Conservation (phyloP, 2,888 invertebrate genomes). For the Brassicogethes aeneus region DNA sequence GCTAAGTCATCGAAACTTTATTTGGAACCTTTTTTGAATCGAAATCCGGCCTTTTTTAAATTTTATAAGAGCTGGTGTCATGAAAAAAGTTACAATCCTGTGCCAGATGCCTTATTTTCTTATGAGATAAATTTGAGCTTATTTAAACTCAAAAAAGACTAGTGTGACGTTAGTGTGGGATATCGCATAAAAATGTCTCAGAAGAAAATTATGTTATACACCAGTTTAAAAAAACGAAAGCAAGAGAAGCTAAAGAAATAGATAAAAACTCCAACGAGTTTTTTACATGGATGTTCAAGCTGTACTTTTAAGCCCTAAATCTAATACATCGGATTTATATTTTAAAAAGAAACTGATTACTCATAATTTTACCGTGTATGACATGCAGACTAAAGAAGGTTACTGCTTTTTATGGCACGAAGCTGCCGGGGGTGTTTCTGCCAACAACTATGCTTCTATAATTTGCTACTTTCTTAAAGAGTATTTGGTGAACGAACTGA, state of each 20-base stretch:
- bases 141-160: conserved; percentile 6
- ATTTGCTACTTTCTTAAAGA: neutral
- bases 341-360: conserved; percentile 21
- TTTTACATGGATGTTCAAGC: conserved; percentile 18
- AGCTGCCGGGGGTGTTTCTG: conserved; percentile 2
- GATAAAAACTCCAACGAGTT: conserved; percentile 3
- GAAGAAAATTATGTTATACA: conserved; percentile 7
- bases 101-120: too few relatives aligned
- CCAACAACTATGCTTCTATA: conserved; percentile 2
- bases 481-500: neutral
- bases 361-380: conserved; percentile 23
- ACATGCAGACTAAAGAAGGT: conserved; percentile 13
- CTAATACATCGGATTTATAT: conserved; percentile 11
- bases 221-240: conserved; percentile 5
- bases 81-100: too few relatives aligned
- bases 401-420: conserved; percentile 14
- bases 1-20: conserved; percentile 3
- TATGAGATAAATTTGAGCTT: too few relatives aligned
- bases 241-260: conserved; percentile 5
- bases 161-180: conserved; percentile 2
- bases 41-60: neutral
- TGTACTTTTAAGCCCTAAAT: conserved; percentile 16
- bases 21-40: conserved; percentile 6
- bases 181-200: too few relatives aligned
- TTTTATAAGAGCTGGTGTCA: neutral